Percentiles rank a stretch among this genome's conserved stretches.
Conservation (phyloP, 2,797 vertebrate genomes). For the Serranus cabrilla region DNA sequence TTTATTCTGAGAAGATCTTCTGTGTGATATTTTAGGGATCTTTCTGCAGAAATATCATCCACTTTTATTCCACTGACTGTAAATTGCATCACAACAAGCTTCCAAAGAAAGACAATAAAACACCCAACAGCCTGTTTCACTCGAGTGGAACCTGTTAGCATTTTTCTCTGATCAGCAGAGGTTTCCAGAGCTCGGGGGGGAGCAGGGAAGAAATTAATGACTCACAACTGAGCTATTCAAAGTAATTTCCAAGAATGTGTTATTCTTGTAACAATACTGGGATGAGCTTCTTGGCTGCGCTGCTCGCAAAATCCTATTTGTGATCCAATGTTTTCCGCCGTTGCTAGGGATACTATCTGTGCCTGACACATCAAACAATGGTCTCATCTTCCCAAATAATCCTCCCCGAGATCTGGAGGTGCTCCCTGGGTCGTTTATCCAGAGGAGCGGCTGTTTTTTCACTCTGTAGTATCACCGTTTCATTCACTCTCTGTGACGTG, state of each 20-base stretch:
- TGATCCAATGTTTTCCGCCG: slow-evolving; percentile 71
- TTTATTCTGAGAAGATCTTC: not conserved
- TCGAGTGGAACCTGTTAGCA: slow-evolving; percentile 46
- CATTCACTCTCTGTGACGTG: slow-evolving; percentile 48
- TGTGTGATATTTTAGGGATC: not conserved
- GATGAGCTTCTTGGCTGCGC: slow-evolving; percentile 66
- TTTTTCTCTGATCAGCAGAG: slow-evolving; percentile 59
- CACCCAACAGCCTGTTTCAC: slow-evolving; percentile 3
- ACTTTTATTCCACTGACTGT: slow-evolving; percentile 41
- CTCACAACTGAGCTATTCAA: slow-evolving; percentile 62
- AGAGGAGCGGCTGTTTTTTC: slow-evolving; percentile 39
- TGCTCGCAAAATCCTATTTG: slow-evolving; percentile 62
- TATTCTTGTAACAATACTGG: slow-evolving; percentile 73
- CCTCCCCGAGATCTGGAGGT: slow-evolving; percentile 47
- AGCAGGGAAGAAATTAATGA: slow-evolving; percentile 65
- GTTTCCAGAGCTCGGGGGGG: slow-evolving; percentile 41
- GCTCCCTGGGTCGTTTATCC: slow-evolving; percentile 28
- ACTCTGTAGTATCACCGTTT: slow-evolving; percentile 39
- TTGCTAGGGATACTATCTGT: slow-evolving; percentile 80
- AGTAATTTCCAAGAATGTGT: slow-evolving; percentile 76
- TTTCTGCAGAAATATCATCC: not conserved
- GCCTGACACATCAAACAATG: slow-evolving; percentile 49
- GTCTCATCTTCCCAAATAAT: slow-evolving; percentile 58
- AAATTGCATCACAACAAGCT: slow-evolving; percentile 32
- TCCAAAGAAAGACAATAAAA: slow-evolving; percentile 23